Base-by-base conservation (phyloP, 2,888 invertebrate genomes). In the Drepana falcataria region DNA sequence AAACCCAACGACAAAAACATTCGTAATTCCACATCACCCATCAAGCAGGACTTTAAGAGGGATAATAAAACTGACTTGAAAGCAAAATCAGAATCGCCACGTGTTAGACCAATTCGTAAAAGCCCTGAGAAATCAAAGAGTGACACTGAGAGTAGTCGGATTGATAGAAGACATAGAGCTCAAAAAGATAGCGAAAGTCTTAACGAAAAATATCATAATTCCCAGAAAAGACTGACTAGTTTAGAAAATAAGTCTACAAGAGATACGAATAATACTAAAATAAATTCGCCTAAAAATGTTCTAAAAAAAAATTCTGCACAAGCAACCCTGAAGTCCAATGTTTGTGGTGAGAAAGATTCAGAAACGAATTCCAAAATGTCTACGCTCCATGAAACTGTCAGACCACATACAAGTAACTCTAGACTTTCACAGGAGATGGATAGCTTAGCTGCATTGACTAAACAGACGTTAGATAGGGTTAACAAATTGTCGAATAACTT, bases 381-480 rank as follows among this genome's bases (percentile, higher is more conserved):
- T 69, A 87, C 85, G 52, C 80, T 91, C 64, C 90, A 90, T 57
- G 89, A 88, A 84, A 77, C 84, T 59, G 81, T 88, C 63, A 83
- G 86, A 77, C 82, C 87, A 63, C 89, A 87, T 65, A 64, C 82
- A 41, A 77, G 76, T 70, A 81, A 63, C 61, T 85, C 87, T 64
- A 85, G 91, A 78, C 85, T 91, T 74, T 90, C 91, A 54, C 93
- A 93, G 68, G 91, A 93, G 75, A 92, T 94, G 88, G 94, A 94
- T 68, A 93, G 92, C 71, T 85, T 94, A 77, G 92, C 93, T 60
- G 93, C 93, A 44, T 87, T 94, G 69, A 94, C 94, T 53, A 92
- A 92, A 79, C 93, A 94, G 71, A 93, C 94, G 49, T 91, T 94
- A 86, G 94, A 93, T 78, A 93, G 93, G 74, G 93, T 94, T 71